Evolutionary conservation across 1,140 invertebrate genomes (phyloP), one percentile per base, ranked within the genome.

Genomic region (Drosophila kurseongensis): DNA sequence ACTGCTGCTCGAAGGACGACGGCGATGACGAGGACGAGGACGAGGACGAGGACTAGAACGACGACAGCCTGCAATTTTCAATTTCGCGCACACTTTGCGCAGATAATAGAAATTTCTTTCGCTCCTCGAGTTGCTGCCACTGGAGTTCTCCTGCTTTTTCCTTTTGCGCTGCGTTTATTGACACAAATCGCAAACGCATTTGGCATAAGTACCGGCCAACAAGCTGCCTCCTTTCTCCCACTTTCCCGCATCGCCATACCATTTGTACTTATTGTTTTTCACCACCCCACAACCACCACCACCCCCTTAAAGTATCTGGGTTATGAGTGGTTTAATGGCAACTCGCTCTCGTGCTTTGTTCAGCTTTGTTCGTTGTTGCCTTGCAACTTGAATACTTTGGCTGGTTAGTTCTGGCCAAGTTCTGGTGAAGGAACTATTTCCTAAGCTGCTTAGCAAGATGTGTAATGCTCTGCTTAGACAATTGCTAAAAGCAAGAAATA

Each of bases 101-200:
- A 86, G 83, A 86, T 86, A 86, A 86, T 86, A 89, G 83, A 86
- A 86, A 86, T 88, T 86, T 86, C 82, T 88, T 86, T 88, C 79
- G 69, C 63, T 58, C 38, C 41, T 57, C 18, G 41, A 68, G 56
- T 56, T 58, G 44, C 48, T 48, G 58, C 58, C 65, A 45, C 61
- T 44, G 58, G 29, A 36, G 63, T 57, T 32, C 47, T 12, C 48
- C 13, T 8, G 62, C 62, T 45, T 52, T 38, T 29, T 16, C n/a
- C 56, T 63, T 27, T 52, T 52, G 50, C 35, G 38, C 68, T 74
- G 62, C 74, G 82, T 85, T 86, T 86, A 86, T 86, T 86, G 83
- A 88, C 79, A 86, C 82, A 86, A 88, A 86, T 86, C 82, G 82
- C 82, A 88, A 86, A 86, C 82, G 82, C 82, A 86, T 86, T 86